Conservation (phyloP, 2,797 vertebrate genomes). For the Sebastolobus alascanus region DNA sequence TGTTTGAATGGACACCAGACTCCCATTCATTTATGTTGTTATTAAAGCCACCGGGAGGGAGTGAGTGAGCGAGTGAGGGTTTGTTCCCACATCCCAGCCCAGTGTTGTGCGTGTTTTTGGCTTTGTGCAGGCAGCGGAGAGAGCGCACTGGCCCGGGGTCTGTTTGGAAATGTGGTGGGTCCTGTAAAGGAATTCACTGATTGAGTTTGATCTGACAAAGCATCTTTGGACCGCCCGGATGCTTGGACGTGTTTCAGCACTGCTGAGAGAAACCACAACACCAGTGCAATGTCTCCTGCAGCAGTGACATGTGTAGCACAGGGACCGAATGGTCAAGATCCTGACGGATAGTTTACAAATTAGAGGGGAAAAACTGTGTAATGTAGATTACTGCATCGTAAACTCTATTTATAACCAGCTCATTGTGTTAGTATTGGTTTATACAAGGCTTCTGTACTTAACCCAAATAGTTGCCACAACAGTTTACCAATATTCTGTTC, state of each 20-base stretch:
- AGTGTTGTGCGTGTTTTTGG: slow-evolving; percentile 69
- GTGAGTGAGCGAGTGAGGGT: slow-evolving; percentile 19
- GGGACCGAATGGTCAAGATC: slow-evolving; percentile 21
- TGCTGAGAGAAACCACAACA: slow-evolving; percentile 82
- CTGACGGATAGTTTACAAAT: slow-evolving; percentile 15
- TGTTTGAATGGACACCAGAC: slow-evolving; percentile 53
- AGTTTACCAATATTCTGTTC: neutral
- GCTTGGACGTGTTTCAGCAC: slow-evolving; percentile 87
- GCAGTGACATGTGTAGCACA: slow-evolving; percentile 65
- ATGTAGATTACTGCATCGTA: neutral
- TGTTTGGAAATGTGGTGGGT: slow-evolving; percentile 87
- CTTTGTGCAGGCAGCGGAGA: slow-evolving; percentile 68
- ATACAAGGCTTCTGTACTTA: neutral
- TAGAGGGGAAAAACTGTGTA: too few species aligned
- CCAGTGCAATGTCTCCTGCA: slow-evolving; percentile 65
- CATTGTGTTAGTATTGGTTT: neutral
- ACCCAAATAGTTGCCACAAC: neutral
- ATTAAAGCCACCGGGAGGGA: slow-evolving; percentile 30
- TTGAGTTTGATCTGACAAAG: slow-evolving; percentile 88
- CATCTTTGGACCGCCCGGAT: slow-evolving; percentile 87
- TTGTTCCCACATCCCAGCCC: slow-evolving; percentile 49
- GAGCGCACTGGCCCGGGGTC: slow-evolving; percentile 77
- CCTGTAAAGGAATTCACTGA: slow-evolving; percentile 87
- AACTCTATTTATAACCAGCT: neutral
- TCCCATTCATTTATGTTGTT: slow-evolving; percentile 58